Evolutionary conservation across 2,797 vertebrate genomes (phyloP).

Genomic region (Pseudocheirus occidentalis): DNA sequence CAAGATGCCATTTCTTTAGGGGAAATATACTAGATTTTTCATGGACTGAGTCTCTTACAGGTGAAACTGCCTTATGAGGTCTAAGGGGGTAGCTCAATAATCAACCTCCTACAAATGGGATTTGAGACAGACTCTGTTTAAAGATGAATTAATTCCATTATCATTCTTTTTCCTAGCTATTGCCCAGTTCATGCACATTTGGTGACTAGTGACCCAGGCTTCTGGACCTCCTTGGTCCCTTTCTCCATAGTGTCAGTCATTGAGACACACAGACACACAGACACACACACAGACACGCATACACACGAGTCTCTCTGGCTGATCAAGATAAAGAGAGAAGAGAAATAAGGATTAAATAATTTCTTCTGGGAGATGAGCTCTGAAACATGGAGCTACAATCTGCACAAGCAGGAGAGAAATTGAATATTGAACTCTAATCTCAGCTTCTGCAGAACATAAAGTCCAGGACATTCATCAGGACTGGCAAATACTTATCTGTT

Average conservation of each 20-base stretch:
- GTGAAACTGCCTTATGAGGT: background rate
- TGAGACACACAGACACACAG: background rate
- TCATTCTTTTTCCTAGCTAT: background rate
- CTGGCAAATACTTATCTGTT: background rate
- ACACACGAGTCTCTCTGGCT: background rate
- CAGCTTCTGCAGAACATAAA: background rate
- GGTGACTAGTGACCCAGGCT: background rate
- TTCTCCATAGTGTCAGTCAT: background rate
- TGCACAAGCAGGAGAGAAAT: background rate
- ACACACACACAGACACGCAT: too few species aligned
- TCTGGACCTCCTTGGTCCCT: background rate
- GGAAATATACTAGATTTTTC: background rate
- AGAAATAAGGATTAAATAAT: background rate
- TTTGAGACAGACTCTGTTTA: background rate
- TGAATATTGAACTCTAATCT: background rate
- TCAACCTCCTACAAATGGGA: background rate
- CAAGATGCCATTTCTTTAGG: background rate
- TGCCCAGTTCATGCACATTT: background rate
- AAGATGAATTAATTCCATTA: background rate
- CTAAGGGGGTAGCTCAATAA: background rate
- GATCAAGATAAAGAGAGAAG: background rate
- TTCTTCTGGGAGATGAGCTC: background rate
- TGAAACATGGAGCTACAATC: background rate
- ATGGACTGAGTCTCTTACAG: background rate
- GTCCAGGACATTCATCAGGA: background rate